Conservation (phyloP, 2,113 vertebrate genomes). For the Sturnus vulgaris region DNA sequence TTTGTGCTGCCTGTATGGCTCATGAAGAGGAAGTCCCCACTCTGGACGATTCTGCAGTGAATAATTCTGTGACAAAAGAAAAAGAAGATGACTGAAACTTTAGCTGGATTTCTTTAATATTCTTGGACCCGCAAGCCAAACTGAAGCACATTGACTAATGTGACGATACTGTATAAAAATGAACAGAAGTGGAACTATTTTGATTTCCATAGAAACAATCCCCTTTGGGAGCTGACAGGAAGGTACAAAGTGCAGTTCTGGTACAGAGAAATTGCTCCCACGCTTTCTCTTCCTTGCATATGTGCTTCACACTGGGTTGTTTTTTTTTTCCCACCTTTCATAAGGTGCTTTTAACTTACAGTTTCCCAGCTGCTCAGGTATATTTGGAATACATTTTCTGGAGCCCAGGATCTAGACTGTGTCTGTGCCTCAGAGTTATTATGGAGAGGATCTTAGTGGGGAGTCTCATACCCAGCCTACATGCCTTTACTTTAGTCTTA, state of each 20-base stretch:
- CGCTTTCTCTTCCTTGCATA: background rate
- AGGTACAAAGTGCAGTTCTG: background rate
- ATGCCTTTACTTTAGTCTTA: fast-evolving
- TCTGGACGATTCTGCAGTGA: background rate
- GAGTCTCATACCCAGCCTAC: background rate
- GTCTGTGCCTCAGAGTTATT: background rate
- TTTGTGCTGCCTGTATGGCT: background rate
- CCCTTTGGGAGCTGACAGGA: background rate
- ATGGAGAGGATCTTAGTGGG: background rate
- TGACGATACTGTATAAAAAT: background rate
- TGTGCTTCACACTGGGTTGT: background rate
- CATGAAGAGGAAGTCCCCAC: background rate
- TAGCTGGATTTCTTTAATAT: background rate
- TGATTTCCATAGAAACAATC: background rate
- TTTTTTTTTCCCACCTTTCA: background rate
- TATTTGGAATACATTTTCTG: background rate
- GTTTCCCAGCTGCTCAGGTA: fast-evolving
- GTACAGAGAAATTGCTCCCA: background rate
- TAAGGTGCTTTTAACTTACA: background rate
- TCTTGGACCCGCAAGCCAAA: background rate
- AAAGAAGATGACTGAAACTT: background rate
- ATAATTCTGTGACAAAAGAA: background rate
- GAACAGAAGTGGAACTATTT: background rate
- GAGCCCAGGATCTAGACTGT: background rate
- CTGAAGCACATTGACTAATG: background rate